Base-by-base conservation (phyloP, 2,888 invertebrate genomes). In the Epinotia demarniana region DNA sequence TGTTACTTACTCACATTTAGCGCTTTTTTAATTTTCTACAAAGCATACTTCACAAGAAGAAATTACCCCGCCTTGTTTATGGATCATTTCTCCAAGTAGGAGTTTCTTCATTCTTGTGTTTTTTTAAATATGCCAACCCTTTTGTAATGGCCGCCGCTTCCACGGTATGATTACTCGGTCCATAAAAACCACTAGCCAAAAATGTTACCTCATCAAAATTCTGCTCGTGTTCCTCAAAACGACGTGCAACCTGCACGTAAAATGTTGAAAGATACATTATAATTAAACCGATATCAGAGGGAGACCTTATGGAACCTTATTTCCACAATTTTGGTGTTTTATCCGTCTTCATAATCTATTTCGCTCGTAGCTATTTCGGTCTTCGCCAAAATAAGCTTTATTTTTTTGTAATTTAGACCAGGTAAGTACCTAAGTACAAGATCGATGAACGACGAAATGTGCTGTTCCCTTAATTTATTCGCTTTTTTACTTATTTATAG, bases 191-290 rank as follows among this genome's bases (percentile, higher is more conserved):
- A 77, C 79, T 77, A 71, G 76, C 81, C 78, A 80, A 86, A 84
- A 88, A 86, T 84, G 87, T 89, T 85, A 85, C 78, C 81, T 85
- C 85, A 83, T 86, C 84, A 81, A 84, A 82, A 87, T 87, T 85
- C 82, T 82, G 80, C 77, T 76, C 81, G 81, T 81, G 83, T 81
- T 81, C 80, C 82, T 81, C 75, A 81, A 83, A 85, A 84, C 80
- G 79, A 81, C 80, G 83, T 79, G 80, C 80, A 81, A 79, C 67
- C 79, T 77, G 72, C 77, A 77, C 81, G 80, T 75, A 33, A 81
- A 82, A 81, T 80, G 78, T 79, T 75, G 77, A 77, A 79, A 79
- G 79, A 81, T 80, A 78, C 76, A 77, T 63, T 69, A 71, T 76
- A 68, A 75, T 77, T 72, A 46, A 61, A 61, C 18, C 27, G 27